Percentiles rank a stretch among this genome's conserved stretches.
These are phyloP conservation scores for Aproaerema taeniolella DNA, from an alignment of 2,888 invertebrate genomes.

Conservation along the genomic window DNA sequence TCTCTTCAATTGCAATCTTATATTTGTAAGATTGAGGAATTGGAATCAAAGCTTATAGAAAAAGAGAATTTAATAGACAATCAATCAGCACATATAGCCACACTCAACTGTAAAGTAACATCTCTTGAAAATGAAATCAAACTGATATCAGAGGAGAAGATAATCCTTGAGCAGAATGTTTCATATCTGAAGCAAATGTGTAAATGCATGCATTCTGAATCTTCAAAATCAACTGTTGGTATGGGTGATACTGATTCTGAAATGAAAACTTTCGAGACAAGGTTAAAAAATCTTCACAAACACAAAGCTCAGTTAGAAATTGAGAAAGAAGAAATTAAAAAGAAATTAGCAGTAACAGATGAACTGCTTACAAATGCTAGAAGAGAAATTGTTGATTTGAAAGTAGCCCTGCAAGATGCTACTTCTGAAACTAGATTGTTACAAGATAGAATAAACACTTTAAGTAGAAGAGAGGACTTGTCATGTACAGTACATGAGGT, in stretches of 20 bases:
- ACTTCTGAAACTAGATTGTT: constrained; percentile 78
- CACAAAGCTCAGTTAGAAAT: constrained; percentile 80
- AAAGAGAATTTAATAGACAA: constrained; percentile 61
- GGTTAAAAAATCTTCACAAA: constrained; percentile 64
- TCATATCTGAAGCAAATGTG: constrained; percentile 65
- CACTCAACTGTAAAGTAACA: constrained; percentile 56
- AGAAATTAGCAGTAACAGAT: constrained; percentile 40
- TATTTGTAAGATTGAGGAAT: constrained; percentile 67
- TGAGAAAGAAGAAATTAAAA: no score
- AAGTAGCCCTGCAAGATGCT: constrained; percentile 80
- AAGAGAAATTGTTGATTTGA: constrained; percentile 81
- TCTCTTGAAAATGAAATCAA: constrained; percentile 64
- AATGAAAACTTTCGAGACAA: constrained; percentile 64
- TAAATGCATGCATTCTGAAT: constrained; percentile 49
- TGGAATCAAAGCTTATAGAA: constrained; percentile 79
- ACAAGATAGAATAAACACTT: constrained; percentile 66
- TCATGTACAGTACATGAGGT: constrained; percentile 52
- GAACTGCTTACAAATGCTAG: constrained; percentile 81
- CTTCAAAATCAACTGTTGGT: constrained; percentile 34
- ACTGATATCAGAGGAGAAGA: constrained; percentile 60
- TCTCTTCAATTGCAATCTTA: constrained; percentile 75
- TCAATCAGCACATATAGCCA: constrained; percentile 51
- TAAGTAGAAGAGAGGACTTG: constrained; percentile 37
- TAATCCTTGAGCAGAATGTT: constrained; percentile 59
- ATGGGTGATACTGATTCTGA: constrained; percentile 53